phyloP scores from a whole-genome alignment of 2,113 vertebrate species.

The Neotoma lepida region DNA sequence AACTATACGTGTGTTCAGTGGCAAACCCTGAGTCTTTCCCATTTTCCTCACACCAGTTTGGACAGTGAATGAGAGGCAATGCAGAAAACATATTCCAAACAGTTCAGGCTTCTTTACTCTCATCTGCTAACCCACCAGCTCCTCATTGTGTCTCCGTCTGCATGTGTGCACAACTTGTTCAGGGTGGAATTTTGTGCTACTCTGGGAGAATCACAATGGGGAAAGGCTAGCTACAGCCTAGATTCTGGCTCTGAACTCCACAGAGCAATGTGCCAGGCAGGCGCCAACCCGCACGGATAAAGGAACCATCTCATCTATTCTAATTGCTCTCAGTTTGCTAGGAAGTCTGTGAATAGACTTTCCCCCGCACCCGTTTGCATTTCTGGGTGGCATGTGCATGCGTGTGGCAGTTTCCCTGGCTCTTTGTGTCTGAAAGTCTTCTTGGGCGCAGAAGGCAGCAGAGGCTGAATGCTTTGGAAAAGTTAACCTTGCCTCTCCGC shows the following conservation, averaged over 20 bases:
- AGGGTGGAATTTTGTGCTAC: not conserved
- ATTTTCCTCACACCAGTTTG: not conserved
- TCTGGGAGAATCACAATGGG: not conserved
- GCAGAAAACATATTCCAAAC: not conserved
- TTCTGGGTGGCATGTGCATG: not conserved
- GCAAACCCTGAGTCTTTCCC: not conserved
- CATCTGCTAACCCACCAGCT: not conserved
- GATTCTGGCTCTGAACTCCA: not conserved
- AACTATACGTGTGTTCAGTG: not conserved
- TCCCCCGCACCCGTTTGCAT: not conserved
- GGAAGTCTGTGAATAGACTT: not conserved
- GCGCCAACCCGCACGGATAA: not conserved
- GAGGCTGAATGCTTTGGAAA: conserved; percentile 45
- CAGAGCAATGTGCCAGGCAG: not conserved
- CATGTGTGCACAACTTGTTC: not conserved
- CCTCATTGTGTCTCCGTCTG: no score
- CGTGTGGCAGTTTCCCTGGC: not conserved
- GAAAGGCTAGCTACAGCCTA: not conserved
- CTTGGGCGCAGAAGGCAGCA: not conserved
- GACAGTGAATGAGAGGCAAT: not conserved
- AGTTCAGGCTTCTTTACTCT: not conserved
- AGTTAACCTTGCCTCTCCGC: conserved; percentile 37
- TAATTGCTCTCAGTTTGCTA: not conserved
- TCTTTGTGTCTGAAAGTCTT: not conserved
- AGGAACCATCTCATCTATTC: not conserved